phyloP scores from a whole-genome alignment of 1,140 invertebrate species.

The Propsilocerus akamusi region DNA sequence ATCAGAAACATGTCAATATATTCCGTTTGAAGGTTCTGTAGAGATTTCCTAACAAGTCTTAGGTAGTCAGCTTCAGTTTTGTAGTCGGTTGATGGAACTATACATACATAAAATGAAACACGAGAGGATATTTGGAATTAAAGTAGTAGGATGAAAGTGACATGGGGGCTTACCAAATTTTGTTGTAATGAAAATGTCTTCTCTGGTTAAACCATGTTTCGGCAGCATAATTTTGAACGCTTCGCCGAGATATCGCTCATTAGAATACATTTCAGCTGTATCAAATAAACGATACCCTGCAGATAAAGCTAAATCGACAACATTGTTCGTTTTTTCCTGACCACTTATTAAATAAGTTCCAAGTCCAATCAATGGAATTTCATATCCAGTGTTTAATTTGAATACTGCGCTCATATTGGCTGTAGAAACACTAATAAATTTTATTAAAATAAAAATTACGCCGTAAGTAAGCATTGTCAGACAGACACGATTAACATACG shows the following conservation, averaged over 20 bases:
- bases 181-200: constrained; percentile 37
- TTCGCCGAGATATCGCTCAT: constrained; percentile 33
- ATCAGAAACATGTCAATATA: neutral
- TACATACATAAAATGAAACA: neutral
- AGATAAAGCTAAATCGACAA: constrained; percentile 14
- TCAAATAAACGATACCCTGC: constrained; percentile 21
- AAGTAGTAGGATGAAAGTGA: neutral
- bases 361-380: constrained; percentile 10
- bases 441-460: neutral
- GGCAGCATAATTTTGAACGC: constrained; percentile 24
- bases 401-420: neutral
- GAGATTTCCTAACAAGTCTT: neutral
- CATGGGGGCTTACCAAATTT: constrained; percentile 20
- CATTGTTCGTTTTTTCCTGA: constrained; percentile 10
- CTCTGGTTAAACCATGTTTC: constrained; percentile 24
- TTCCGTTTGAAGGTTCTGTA: neutral
- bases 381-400: constrained; percentile 8
- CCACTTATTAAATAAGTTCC: constrained; percentile 16
- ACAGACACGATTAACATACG: no score
- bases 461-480: no score
- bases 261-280: constrained; percentile 34
- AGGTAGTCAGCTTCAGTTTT: neutral
- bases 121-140: neutral
- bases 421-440: neutral
- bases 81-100: neutral